These are phyloP conservation scores for Argyrosomus japonicus DNA, from an alignment of 2,113 vertebrate genomes.

Conservation along the genomic window DNA sequence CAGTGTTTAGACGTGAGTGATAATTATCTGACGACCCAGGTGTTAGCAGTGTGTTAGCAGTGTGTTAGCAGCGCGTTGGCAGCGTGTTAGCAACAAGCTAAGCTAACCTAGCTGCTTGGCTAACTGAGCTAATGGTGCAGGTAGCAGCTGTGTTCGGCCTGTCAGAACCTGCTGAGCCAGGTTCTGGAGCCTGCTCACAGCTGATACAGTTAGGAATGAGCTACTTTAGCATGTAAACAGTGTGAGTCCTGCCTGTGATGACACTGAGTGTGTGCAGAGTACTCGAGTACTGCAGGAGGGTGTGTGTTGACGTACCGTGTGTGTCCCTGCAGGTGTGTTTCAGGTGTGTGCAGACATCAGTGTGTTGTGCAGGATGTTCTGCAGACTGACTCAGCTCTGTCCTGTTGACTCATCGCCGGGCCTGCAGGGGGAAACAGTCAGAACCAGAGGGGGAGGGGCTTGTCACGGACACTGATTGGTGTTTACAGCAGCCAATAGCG, in stretches of 20 bases:
- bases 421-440: no score
- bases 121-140: no score
- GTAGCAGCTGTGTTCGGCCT: no score
- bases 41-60: not conserved
- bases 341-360: not conserved
- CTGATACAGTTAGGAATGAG: no score
- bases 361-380: not conserved
- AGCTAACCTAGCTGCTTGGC: no score
- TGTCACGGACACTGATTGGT: no score
- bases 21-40: not conserved
- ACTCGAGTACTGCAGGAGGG: not conserved
- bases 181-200: no score
- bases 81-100: no score
- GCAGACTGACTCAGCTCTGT: not conserved
- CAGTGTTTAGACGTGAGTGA: not conserved
- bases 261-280: not conserved
- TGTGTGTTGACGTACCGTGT: not conserved
- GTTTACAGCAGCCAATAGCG: no score
- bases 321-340: not conserved
- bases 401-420: not conserved
- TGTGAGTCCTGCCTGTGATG: no score
- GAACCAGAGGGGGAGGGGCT: not conserved
- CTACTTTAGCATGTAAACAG: no score
- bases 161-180: not conserved
- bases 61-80: no score